A percentile compares a stretch with the other conserved stretches of the same genome.
Conservation (phyloP, 2,888 invertebrate species). For the Callosobruchus maculatus region DNA sequence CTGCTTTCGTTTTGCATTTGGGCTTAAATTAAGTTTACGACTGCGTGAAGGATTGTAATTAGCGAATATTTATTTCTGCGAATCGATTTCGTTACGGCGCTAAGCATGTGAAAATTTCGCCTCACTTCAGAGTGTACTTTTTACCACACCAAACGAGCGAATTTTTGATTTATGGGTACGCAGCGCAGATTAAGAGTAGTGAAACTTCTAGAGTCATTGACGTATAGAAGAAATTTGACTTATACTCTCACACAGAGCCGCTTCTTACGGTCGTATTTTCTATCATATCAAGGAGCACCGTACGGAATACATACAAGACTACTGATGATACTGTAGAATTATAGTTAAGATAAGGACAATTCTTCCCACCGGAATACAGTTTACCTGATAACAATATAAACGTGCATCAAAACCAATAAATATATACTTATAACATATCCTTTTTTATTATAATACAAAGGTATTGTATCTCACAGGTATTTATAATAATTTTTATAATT, state of each 20-base stretch:
- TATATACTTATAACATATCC: no score
- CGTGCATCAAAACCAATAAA: no score
- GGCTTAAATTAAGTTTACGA: not conserved
- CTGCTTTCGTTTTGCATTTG: not conserved
- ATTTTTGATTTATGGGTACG: not conserved
- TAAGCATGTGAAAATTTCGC: not conserved
- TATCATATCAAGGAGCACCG: not conserved
- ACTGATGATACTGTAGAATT: no score
- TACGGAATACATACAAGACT: not conserved
- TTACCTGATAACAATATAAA: no score
- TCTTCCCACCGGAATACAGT: no score
- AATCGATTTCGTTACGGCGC: not conserved
- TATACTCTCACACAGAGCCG: not conserved
- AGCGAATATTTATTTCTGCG: not conserved
- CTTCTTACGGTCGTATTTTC: not conserved
- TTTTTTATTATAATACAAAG: no score
- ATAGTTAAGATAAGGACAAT: no score
- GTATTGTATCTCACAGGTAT: no score
- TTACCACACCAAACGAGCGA: not conserved
- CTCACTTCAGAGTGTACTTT: not conserved
- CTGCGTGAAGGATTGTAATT: not conserved
- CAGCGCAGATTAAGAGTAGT: not conserved
- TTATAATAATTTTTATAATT: no score
- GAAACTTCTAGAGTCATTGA: not conserved
- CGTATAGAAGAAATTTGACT: not conserved